Conservation (phyloP, 2,888 invertebrate species). For the Rhogogaster chlorosoma region DNA sequence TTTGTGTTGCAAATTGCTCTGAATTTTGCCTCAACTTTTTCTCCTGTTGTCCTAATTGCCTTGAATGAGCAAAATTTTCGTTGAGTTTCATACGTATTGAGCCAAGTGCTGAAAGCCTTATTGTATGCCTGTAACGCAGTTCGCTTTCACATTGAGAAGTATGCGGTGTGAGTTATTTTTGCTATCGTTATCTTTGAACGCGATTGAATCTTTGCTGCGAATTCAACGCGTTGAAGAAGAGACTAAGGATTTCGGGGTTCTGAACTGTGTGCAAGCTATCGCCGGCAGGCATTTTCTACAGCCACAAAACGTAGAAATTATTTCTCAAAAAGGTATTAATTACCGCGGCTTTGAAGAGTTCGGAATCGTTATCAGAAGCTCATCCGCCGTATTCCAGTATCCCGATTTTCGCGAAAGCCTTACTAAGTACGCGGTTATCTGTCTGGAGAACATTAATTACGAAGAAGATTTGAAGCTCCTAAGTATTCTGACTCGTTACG, state of each 20-base stretch:
- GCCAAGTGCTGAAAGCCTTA: neutral
- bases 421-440: conserved; percentile 34
- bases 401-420: neutral
- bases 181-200: neutral
- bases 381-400: neutral
- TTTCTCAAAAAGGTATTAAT: neutral
- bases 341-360: conserved; percentile 12
- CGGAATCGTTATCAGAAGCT: conserved; percentile 5
- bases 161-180: neutral
- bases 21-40: neutral
- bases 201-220: neutral
- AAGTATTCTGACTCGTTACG: neutral
- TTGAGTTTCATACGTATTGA: neutral
- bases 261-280: conserved; percentile 3
- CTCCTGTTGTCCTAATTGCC: neutral
- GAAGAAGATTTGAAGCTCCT: conserved; percentile 1
- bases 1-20: neutral
- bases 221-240: neutral
- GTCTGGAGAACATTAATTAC: neutral
- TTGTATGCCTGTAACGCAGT: neutral
- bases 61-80: neutral
- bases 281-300: neutral
- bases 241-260: neutral
- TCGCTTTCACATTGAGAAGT: neutral
- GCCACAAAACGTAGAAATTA: conserved; percentile 26